Evolutionary conservation across 2,113 vertebrate species (phyloP).

Genomic region (Tachycineta bicolor): DNA sequence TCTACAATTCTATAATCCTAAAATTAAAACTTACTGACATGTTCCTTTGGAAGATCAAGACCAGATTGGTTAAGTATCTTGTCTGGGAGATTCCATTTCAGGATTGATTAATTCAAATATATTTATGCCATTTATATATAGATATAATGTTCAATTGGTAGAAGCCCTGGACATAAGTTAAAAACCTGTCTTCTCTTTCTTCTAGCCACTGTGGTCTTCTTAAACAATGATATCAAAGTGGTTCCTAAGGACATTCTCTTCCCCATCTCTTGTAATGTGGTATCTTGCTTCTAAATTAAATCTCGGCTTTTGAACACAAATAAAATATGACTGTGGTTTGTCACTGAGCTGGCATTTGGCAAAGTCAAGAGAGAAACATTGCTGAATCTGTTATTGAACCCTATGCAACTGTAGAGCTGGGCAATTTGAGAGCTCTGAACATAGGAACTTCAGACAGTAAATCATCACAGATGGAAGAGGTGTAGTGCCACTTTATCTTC

Average conservation of each 20-base stretch:
- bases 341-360: not conserved
- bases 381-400: not conserved
- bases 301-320: not conserved
- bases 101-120: not conserved
- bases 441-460: not conserved
- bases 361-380: not conserved
- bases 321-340: not conserved
- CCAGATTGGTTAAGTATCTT: not conserved
- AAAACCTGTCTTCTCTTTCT: not conserved
- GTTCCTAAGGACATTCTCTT: not conserved
- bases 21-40: not conserved
- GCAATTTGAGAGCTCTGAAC: not conserved
- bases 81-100: not conserved
- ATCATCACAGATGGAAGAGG: not conserved
- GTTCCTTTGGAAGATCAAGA: not conserved
- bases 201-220: not conserved
- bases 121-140: not conserved
- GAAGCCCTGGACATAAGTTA: not conserved
- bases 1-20: not conserved
- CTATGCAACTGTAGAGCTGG: not conserved
- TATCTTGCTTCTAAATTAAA: not conserved
- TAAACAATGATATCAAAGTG: too few relatives aligned
- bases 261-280: not conserved
- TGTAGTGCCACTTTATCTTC: not conserved
- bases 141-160: not conserved